phyloP scores from a whole-genome alignment of 2,797 vertebrate species.

The Myotis findleyi region DNA sequence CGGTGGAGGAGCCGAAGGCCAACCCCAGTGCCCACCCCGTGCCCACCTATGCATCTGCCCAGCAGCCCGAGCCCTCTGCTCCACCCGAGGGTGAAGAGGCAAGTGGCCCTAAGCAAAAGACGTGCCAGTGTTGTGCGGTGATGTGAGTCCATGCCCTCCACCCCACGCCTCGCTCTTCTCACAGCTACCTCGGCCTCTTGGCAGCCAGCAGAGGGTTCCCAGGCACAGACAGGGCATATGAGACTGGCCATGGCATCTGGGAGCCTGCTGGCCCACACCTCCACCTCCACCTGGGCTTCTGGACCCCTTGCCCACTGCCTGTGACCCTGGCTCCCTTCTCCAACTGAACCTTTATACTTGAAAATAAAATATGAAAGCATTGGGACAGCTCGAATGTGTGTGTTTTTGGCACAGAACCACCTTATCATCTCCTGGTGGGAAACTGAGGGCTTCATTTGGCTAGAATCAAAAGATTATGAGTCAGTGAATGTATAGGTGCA shows the following conservation, averaged over 20 bases:
- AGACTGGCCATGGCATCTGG: slow-evolving; percentile 5
- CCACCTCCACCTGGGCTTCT: slow-evolving; percentile 10
- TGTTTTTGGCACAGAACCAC: neutral
- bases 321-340: slow-evolving; percentile 57
- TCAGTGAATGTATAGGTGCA: neutral
- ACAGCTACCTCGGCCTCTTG: slow-evolving; percentile 80
- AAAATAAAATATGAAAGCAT: slow-evolving; percentile 73
- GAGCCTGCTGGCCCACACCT: neutral
- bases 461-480: neutral
- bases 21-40: slow-evolving; percentile 51
- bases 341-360: slow-evolving; percentile 79
- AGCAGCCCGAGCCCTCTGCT: slow-evolving; percentile 47
- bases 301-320: slow-evolving; percentile 54
- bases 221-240: neutral
- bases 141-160: slow-evolving; percentile 72
- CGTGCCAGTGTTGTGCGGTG: slow-evolving; percentile 85
- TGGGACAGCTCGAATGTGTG: neutral
- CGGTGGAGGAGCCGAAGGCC: neutral
- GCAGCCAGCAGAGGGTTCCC: slow-evolving; percentile 57
- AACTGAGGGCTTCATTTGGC: neutral
- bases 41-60: slow-evolving; percentile 68
- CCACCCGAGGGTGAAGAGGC: slow-evolving; percentile 68
- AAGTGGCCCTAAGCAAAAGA: slow-evolving; percentile 79
- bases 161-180: slow-evolving; percentile 31
- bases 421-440: neutral